Conservation (phyloP, 2,113 vertebrate genomes). For the Pollachius pollachius region DNA sequence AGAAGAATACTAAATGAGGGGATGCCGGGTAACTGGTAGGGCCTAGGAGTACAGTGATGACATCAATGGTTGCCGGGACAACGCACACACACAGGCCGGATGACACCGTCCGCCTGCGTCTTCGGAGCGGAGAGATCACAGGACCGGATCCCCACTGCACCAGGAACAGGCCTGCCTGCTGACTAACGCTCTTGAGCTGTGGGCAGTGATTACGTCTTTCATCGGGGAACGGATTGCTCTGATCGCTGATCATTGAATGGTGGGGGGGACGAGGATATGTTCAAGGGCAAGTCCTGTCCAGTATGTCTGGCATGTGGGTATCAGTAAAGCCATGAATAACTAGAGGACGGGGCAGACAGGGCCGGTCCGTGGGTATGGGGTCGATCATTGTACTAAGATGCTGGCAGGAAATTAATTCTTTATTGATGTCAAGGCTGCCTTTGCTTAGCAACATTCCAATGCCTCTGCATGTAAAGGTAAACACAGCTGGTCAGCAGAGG, state of each 20-base stretch:
- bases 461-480: too few relatives aligned
- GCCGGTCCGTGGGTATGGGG: not conserved
- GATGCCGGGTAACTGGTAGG: conserved; percentile 42
- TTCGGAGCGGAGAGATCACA: conserved; percentile 49
- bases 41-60: conserved; percentile 55
- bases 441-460: not conserved
- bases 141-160: conserved; percentile 29
- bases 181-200: not conserved
- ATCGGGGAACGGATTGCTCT: too few relatives aligned
- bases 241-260: too few relatives aligned
- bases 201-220: too few relatives aligned
- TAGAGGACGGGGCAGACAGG: too few relatives aligned
- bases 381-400: not conserved
- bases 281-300: not conserved
- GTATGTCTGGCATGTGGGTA: not conserved
- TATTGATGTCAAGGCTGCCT: conserved; percentile 30
- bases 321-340: not conserved
- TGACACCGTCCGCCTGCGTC: conserved; percentile 63
- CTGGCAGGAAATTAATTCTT: conserved; percentile 18
- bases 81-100: conserved; percentile 48
- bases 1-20: conserved; percentile 35
- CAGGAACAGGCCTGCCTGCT: not conserved
- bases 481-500: too few relatives aligned
- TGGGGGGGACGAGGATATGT: too few relatives aligned
- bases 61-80: conserved; percentile 70